These are phyloP conservation scores for Polydrusus cervinus DNA, from an alignment of 2,888 invertebrate species.

Conservation along the genomic window DNA sequence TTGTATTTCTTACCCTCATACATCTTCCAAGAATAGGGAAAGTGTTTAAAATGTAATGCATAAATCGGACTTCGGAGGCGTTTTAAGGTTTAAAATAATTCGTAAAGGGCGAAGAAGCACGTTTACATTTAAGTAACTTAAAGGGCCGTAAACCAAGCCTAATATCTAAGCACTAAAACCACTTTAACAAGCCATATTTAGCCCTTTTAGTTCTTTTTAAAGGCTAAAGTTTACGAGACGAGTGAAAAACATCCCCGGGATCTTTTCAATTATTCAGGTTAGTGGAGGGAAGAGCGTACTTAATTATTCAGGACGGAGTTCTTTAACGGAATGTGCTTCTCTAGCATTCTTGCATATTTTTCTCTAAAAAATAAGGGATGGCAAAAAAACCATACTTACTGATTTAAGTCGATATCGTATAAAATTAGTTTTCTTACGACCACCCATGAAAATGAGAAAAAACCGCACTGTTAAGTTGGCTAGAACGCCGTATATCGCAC, in stretches of 20 bases:
- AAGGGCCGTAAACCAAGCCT: slow-evolving; percentile 4
- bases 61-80: not conserved
- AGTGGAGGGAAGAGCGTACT: slow-evolving; percentile 11
- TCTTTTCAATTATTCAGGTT: slow-evolving; percentile 23
- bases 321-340: slow-evolving; percentile 6
- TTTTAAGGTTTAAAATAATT: slow-evolving; percentile 16
- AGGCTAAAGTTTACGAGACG: slow-evolving; percentile 22
- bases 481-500: too few species aligned
- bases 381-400: not conserved
- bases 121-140: slow-evolving; percentile 13
- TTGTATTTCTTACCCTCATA: not conserved
- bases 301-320: slow-evolving; percentile 18
- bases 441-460: too few species aligned
- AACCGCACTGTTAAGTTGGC: too few species aligned
- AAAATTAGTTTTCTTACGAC: not conserved
- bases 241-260: slow-evolving; percentile 22
- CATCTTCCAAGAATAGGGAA: not conserved
- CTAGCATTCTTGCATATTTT: slow-evolving; percentile 3
- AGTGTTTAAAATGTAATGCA: slow-evolving; percentile 1
- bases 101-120: not conserved
- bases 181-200: slow-evolving; percentile 24
- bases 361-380: not conserved
- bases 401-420: not conserved
- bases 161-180: slow-evolving; percentile 23
- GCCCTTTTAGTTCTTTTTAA: slow-evolving; percentile 13